Conservation (phyloP, 2,797 vertebrate species). For the Eulemur coronatus region DNA sequence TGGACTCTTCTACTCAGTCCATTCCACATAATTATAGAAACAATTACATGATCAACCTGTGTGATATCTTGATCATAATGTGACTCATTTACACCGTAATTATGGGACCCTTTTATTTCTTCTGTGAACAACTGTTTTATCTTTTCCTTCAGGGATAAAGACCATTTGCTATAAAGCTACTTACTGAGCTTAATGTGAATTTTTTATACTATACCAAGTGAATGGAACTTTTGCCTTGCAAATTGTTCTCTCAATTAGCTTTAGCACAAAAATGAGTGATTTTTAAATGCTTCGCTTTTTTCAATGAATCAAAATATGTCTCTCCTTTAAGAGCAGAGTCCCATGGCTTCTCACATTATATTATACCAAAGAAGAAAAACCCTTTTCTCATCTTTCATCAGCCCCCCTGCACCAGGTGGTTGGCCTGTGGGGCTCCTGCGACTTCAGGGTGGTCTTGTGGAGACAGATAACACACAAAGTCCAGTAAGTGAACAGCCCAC, state of each 20-base stretch:
- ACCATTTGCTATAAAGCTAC: not conserved
- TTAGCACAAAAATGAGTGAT: not conserved
- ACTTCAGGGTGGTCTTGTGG: not conserved
- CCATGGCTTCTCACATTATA: not conserved
- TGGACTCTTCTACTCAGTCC: not conserved
- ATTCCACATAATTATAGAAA: not conserved
- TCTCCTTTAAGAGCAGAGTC: not conserved
- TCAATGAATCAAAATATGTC: not conserved
- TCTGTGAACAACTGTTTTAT: not conserved
- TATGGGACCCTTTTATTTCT: not conserved
- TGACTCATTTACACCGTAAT: not conserved
- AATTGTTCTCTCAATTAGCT: constrained; percentile 17
- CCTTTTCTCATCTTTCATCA: not conserved
- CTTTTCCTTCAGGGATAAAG: constrained; percentile 41
- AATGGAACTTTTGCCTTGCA: not conserved
- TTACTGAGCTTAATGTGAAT: not conserved
- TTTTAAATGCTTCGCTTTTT: not conserved
- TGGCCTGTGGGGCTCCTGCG: not conserved
- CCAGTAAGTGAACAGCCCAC: not conserved
- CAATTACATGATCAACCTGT: not conserved
- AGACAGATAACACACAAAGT: not conserved
- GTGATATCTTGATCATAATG: not conserved
- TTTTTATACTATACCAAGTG: not conserved
- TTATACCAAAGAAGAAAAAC: not conserved
- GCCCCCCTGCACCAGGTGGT: not conserved